Percentiles rank a stretch among this genome's conserved stretches.
Evolutionary conservation across 2,888 invertebrate genomes (phyloP).

Genomic region (Eupithecia dodoneata): DNA sequence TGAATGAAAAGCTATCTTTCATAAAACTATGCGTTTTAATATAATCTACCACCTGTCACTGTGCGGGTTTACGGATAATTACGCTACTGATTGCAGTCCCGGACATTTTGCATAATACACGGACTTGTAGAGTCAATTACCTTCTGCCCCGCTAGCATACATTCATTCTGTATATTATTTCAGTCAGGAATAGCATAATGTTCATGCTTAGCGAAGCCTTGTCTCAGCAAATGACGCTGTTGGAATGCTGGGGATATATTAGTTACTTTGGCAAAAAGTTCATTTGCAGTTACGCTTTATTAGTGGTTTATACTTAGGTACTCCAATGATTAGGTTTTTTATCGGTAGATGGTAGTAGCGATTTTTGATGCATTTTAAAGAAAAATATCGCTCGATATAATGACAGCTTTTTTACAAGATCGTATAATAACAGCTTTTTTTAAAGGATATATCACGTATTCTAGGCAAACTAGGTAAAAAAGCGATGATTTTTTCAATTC

Average conservation of each 20-base stretch:
- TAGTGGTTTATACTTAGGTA: background rate
- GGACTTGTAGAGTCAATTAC: slow-evolving; percentile 24
- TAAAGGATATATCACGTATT: background rate
- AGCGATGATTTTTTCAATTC: background rate
- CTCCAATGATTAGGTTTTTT: background rate
- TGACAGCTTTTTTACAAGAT: too few relatives aligned
- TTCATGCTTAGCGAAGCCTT: background rate
- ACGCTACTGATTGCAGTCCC: slow-evolving; percentile 35
- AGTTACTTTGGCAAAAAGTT: background rate
- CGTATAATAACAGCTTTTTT: too few relatives aligned
- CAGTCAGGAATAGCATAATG: background rate
- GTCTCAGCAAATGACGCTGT: background rate
- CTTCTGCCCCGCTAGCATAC: slow-evolving; percentile 15
- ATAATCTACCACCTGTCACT: background rate
- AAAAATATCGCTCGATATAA: background rate
- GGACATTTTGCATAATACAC: slow-evolving; percentile 38
- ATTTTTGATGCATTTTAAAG: background rate
- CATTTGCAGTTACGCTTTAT: background rate
- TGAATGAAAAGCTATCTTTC: background rate
- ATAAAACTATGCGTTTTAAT: background rate
- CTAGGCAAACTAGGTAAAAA: background rate
- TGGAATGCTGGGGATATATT: background rate
- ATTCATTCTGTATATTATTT: background rate
- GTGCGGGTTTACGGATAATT: slow-evolving; percentile 15
- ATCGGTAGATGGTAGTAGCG: background rate